Percentiles rank a stretch among this genome's conserved stretches.
phyloP scores from a whole-genome alignment of 2,113 vertebrate species.

The Scomber colias region DNA sequence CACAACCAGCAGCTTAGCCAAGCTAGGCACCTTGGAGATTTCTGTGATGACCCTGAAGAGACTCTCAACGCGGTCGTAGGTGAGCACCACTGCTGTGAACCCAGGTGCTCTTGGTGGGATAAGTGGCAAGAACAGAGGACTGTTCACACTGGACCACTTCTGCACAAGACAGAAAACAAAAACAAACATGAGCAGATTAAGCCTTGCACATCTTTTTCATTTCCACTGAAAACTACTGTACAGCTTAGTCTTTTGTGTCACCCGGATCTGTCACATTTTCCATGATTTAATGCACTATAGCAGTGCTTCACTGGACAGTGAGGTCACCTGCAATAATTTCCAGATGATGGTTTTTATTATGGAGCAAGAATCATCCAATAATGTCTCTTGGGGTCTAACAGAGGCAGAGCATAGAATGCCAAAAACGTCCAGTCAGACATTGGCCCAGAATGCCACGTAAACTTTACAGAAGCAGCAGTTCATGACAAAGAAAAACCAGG shows the following conservation, averaged over 20 bases:
- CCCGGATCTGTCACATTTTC: slow-evolving; percentile 50
- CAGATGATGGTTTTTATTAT: slow-evolving; percentile 67
- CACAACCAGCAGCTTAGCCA: slow-evolving; percentile 95
- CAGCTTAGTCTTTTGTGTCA: neutral
- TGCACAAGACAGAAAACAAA: slow-evolving; percentile 66
- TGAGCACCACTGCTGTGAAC: slow-evolving; percentile 97
- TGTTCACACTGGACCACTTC: slow-evolving; percentile 98
- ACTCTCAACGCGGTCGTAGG: slow-evolving; percentile 96
- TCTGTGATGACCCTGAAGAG: slow-evolving; percentile 98
- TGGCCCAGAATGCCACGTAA: slow-evolving; percentile 35
- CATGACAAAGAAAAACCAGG: neutral
- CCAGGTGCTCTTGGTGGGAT: slow-evolving; percentile 96
- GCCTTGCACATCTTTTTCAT: neutral
- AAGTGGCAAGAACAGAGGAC: slow-evolving; percentile 95
- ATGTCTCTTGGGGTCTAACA: slow-evolving; percentile 43
- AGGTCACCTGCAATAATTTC: slow-evolving; percentile 63
- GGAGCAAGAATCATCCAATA: slow-evolving; percentile 56
- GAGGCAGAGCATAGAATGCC: slow-evolving; percentile 32
- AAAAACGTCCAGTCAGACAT: slow-evolving; percentile 27
- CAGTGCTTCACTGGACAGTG: slow-evolving; percentile 40
- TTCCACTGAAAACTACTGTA: slow-evolving; percentile 8
- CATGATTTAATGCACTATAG: slow-evolving; percentile 59
- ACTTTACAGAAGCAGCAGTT: slow-evolving; percentile 29
- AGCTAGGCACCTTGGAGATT: slow-evolving; percentile 96
- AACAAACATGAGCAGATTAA: neutral